These are phyloP conservation scores for Columba janthina DNA, from an alignment of 2,113 vertebrate species.

Conservation along the genomic window DNA sequence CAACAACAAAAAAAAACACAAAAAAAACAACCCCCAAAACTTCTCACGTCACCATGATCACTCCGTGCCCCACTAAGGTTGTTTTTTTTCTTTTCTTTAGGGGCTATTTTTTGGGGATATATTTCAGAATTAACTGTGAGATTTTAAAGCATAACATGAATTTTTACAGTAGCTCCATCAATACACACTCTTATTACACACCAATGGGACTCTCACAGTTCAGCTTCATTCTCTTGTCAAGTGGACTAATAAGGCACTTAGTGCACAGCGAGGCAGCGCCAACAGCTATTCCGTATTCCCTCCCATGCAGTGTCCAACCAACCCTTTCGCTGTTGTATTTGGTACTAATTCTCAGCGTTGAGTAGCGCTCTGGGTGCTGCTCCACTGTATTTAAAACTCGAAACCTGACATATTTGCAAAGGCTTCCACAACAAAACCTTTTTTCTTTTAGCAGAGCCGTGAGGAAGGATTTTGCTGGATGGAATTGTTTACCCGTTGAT, in stretches of 20 bases:
- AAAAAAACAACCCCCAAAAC: background rate
- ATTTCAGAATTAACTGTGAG: background rate
- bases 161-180: background rate
- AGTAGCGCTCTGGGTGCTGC: background rate
- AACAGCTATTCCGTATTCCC: background rate
- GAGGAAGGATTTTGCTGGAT: background rate
- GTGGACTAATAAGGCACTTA: background rate
- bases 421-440: background rate
- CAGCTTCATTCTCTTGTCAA: background rate
- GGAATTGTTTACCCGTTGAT: background rate
- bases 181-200: background rate
- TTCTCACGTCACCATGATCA: background rate
- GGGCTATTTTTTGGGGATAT: background rate
- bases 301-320: accelerated
- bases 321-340: background rate
- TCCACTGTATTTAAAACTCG: background rate
- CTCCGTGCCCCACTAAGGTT: background rate
- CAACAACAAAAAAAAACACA: background rate
- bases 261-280: background rate
- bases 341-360: background rate
- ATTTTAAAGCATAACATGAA: background rate
- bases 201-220: background rate
- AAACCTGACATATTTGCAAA: accelerated
- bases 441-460: background rate
- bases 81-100: background rate